Evolutionary conservation across 2,797 vertebrate genomes (phyloP).

Genomic region (Argyrosomus regius): DNA sequence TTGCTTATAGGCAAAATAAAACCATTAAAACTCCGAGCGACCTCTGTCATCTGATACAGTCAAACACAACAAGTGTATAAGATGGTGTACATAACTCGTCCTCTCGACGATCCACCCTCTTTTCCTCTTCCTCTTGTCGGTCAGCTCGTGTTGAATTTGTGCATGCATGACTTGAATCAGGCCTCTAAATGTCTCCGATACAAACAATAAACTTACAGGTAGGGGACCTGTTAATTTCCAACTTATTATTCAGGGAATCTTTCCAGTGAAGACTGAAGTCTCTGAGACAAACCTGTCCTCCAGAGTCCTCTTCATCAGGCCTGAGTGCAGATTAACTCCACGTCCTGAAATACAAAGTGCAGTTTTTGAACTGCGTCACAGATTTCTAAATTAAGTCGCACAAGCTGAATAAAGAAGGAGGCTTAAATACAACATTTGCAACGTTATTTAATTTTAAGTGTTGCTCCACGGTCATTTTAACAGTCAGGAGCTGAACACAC

Average conservation of each 20-base stretch:
- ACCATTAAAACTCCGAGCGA: background rate
- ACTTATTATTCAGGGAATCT: background rate
- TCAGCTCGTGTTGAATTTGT: background rate
- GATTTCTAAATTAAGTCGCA: background rate
- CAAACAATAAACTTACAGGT: accelerated
- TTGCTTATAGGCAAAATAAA: background rate
- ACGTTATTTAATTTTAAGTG: background rate
- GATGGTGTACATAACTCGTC: background rate
- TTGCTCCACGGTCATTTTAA: background rate
- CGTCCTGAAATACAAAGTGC: background rate
- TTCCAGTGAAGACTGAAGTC: background rate
- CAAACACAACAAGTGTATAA: background rate
- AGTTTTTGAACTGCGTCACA: background rate
- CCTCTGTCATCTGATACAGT: background rate
- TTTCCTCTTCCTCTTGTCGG: slow-evolving; percentile 15
- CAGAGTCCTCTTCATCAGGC: background rate
- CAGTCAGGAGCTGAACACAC: background rate
- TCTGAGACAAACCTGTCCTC: background rate
- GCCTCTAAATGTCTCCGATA: slow-evolving; percentile 10
- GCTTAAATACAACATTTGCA: background rate
- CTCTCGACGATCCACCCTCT: background rate
- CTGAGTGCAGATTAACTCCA: background rate
- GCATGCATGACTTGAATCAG: background rate
- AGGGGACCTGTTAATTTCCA: background rate
- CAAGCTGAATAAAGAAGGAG: too few species aligned